Conservation (phyloP, 2,888 invertebrate genomes). For the Helobdella robusta region DNA sequence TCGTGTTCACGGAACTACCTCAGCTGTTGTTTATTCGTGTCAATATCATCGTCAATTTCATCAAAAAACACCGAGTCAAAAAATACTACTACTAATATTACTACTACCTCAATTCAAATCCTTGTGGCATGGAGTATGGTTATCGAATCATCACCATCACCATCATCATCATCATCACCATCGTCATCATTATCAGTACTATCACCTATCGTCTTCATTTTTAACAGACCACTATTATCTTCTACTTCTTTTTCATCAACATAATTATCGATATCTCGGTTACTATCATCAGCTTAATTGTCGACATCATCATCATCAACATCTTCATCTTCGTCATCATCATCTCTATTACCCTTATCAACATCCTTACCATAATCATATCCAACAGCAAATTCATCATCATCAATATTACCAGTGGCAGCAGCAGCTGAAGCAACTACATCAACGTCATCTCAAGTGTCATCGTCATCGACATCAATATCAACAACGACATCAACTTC, state of each 20-base stretch:
- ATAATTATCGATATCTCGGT: not conserved
- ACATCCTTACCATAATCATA: conserved; percentile 2
- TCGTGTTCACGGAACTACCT: no score
- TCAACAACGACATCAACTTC: conserved; percentile 17
- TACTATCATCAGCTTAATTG: not conserved
- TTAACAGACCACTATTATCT: not conserved
- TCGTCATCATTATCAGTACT: not conserved
- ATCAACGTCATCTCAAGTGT: conserved; percentile 11
- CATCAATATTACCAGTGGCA: not conserved
- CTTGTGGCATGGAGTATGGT: no score
- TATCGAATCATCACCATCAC: not conserved
- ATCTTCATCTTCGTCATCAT: not conserved
- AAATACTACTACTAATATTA: no score
- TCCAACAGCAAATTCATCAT: not conserved
- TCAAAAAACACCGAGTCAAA: no score
- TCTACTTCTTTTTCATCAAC: not conserved
- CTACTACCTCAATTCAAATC: no score
- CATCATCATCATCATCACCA: conserved; percentile 10
- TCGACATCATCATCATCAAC: not conserved
- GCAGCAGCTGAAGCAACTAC: conserved; percentile 5
- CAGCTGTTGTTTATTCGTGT: no score
- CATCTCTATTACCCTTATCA: conserved; percentile 4
- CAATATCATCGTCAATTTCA: no score
- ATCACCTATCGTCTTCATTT: conserved; percentile 5
- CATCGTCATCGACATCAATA: conserved; percentile 21